Base-by-base conservation (phyloP, 35 echinoderm and acorn worm species). In the Heliocidaris tuberculata region DNA sequence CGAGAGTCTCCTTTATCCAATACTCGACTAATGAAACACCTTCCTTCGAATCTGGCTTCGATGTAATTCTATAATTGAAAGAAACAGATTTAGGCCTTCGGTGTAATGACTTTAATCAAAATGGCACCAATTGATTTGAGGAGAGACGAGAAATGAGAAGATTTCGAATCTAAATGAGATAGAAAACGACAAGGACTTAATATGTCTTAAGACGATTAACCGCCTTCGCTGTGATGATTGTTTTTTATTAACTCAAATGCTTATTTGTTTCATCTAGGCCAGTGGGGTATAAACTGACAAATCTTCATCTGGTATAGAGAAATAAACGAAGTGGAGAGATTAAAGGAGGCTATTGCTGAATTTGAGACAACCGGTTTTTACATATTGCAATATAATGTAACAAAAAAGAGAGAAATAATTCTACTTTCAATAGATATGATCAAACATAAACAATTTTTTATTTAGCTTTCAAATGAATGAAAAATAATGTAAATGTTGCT, bases 31-130 rank as follows among this genome's bases (percentile, higher is more conserved):
- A 78, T 78, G 61, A 78, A 78, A 78, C 19, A 78, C 65, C 65
- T 78, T 78, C 19, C 19, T 7, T 27, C 65, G 27, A 78, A 78
- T 78, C 65, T 7, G 0, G 21, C 65, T 78, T 5, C 65, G 52
- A 56, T 15, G 52, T n/a, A 78, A 78, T 78, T 78, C 65, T 78
- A n/a, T 78, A 78, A 78, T 78, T 78, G 65, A 78, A 78, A 78
- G 65, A 78, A 78, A 78, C 65, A 78, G 27, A 78, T 78, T 78
- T 78, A 78, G 65, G 65, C 65, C 65, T 17, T 78, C 65, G 65
- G 3, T 78, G 65, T n/a, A 78, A 78, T 19, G 65, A 78, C 21
- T n/a, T 78, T 27, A 78, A 78, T 78, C 65, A 78, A 78, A 78
- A 78, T n/a, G 65, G 27, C 65, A 78, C 65, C 65, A 19, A 78